phyloP scores from a whole-genome alignment of 2,888 invertebrate species.

The Bellardia pandia region DNA sequence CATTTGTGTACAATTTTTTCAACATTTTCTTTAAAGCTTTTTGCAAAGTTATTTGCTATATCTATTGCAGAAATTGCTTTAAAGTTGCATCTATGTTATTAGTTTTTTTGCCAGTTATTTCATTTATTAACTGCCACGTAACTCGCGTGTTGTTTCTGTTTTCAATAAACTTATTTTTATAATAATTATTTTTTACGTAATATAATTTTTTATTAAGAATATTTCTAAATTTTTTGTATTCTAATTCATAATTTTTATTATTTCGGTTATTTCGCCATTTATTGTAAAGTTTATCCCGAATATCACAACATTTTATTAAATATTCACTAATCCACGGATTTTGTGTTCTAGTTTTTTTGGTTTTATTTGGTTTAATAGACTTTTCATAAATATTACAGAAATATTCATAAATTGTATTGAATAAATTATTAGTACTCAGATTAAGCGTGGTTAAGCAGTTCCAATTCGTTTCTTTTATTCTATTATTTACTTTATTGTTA shows the following conservation, averaged over 20 bases:
- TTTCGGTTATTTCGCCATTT: neutral
- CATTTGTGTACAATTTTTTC: slow-evolving; percentile 5
- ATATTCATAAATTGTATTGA: neutral
- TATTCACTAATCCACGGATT: slow-evolving; percentile 5
- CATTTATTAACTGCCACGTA: neutral
- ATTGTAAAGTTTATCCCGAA: too few relatives aligned
- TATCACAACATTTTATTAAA: neutral
- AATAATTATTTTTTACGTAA: slow-evolving; percentile 15
- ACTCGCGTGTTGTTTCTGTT: too few relatives aligned
- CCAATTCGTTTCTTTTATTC: neutral
- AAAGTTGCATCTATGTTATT: too few relatives aligned
- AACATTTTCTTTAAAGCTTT: slow-evolving; percentile 11
- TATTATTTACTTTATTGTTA: neutral
- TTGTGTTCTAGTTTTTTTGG: neutral
- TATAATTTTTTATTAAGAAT: neutral
- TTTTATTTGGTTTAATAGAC: neutral
- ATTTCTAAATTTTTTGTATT: slow-evolving; percentile 17
- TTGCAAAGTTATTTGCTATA: slow-evolving; percentile 1
- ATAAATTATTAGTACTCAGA: neutral
- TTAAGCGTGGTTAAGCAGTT: too few relatives aligned
- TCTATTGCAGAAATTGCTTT: neutral
- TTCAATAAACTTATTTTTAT: slow-evolving; percentile 16
- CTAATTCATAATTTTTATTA: neutral
- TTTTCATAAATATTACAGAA: slow-evolving; percentile 11
- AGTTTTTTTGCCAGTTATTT: neutral